Base-by-base conservation (phyloP, 1,140 invertebrate species). In the Bombyx mori region DNA sequence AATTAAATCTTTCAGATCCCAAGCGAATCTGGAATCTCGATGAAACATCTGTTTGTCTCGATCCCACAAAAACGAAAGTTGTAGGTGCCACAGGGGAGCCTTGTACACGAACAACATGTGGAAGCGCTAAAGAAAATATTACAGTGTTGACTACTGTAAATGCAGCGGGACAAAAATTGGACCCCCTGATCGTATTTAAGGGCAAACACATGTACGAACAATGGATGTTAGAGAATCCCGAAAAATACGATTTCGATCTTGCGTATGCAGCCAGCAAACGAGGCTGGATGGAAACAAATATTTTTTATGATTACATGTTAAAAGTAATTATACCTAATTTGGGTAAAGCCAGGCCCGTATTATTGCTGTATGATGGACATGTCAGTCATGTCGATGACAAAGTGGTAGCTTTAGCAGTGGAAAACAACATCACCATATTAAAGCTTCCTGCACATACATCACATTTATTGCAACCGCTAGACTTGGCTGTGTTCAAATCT, bases 81-180 rank as follows among this genome's bases (percentile, higher is more conserved):
- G 61, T 62, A 9, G 61, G 61, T 47, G 54, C 52, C 35, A 43
- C 42, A 42, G 55, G 57, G 47, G 48, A 50, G 56, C 52, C 73
- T n/a, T 68, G 67, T 47, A 66, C 71, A 35, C 47, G 75, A 63
- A 73, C 70, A 7, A 81, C 57, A 44, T 51, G 60, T 56, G 65
- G 65, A n/a, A 67, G 66, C 9, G 79, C 66, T 18, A 75, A 69
- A 67, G 65, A 79, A 61, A 85, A 83, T 62, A 77, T 66, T 10
- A 79, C 80, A 18, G 73, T 84, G 44, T 63, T 83, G 47, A 62
- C 79, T 18, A 68, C 61, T 12, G 62, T 65, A 48, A 78, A 61
- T 68, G 78, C 78, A 49, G 48, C 50, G 60, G 79, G 75, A 18
- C 58, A 69, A 43, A 83, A 83, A 72, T 47, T 62, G 48, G 69